These are phyloP conservation scores for Pantala flavescens DNA, from an alignment of 1,140 invertebrate genomes.

Conservation along the genomic window DNA sequence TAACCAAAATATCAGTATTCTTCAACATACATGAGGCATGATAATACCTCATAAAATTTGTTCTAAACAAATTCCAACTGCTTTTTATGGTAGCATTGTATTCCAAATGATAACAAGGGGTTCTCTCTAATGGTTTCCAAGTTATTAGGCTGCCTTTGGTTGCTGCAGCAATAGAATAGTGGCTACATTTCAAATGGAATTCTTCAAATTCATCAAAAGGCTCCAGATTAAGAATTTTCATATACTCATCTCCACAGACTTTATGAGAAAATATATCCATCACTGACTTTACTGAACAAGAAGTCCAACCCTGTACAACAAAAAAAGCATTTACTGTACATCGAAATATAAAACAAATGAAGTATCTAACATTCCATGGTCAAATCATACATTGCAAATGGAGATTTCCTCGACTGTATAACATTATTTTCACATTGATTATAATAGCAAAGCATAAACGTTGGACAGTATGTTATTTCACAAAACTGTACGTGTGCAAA, in stretches of 20 bases:
- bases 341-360: no score
- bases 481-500: no score
- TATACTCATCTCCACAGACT: slow-evolving; percentile 30
- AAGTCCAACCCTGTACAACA: slow-evolving; percentile 35
- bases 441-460: no score
- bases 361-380: no score
- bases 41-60: not conserved
- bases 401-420: no score
- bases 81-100: not conserved
- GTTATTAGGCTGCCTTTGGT: slow-evolving; percentile 23
- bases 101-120: not conserved
- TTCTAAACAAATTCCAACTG: not conserved
- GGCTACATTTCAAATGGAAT: slow-evolving; percentile 41
- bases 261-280: slow-evolving; percentile 34
- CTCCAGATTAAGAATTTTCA: slow-evolving; percentile 35
- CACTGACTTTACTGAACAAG: slow-evolving; percentile 32
- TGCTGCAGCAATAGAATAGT: slow-evolving; percentile 39
- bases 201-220: slow-evolving; percentile 47
- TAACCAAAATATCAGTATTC: not conserved
- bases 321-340: slow-evolving; percentile 13
- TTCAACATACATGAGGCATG: not conserved
- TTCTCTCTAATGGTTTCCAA: slow-evolving; percentile 4
- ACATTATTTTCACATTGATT: no score
- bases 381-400: no score
- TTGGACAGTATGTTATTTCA: no score